These are phyloP conservation scores for Antheraea mylitta DNA, from an alignment of 1,140 invertebrate species.

Conservation along the genomic window DNA sequence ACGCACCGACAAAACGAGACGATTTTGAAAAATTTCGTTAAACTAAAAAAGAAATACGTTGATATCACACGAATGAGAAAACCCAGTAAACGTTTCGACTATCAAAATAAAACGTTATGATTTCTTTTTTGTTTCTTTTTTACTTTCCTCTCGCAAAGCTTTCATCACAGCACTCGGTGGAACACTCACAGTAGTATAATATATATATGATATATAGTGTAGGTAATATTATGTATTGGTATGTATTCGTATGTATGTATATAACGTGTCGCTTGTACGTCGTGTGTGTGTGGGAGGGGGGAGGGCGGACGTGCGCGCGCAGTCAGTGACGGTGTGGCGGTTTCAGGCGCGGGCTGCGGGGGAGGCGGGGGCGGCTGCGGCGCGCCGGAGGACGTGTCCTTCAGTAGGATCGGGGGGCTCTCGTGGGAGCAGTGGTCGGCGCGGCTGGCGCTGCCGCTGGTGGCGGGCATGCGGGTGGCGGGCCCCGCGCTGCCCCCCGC, in stretches of 20 bases:
- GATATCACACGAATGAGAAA: background rate
- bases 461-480: conserved; percentile 61
- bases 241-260: conserved; percentile 46
- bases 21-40: background rate
- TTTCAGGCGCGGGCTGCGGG: too few relatives aligned
- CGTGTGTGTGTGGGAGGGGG: conserved; percentile 30
- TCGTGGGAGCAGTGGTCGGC: too few relatives aligned
- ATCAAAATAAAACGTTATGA: conserved; percentile 61
- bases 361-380: too few relatives aligned
- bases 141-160: conserved; percentile 67
- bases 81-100: background rate
- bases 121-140: conserved; percentile 62
- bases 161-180: conserved; percentile 66
- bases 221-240: conserved; percentile 40
- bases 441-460: too few relatives aligned
- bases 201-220: conserved; percentile 33
- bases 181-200: conserved; percentile 62
- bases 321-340: too few relatives aligned
- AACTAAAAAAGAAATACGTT: too few relatives aligned
- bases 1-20: background rate
- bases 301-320: too few relatives aligned
- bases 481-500: conserved; percentile 59
- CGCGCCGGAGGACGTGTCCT: too few relatives aligned
- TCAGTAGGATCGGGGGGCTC: too few relatives aligned
- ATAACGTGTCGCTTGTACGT: conserved; percentile 40